Percentiles rank a stretch among this genome's conserved stretches.
phyloP scores from a whole-genome alignment of 2,113 vertebrate genomes.

The Narcine bancroftii region DNA sequence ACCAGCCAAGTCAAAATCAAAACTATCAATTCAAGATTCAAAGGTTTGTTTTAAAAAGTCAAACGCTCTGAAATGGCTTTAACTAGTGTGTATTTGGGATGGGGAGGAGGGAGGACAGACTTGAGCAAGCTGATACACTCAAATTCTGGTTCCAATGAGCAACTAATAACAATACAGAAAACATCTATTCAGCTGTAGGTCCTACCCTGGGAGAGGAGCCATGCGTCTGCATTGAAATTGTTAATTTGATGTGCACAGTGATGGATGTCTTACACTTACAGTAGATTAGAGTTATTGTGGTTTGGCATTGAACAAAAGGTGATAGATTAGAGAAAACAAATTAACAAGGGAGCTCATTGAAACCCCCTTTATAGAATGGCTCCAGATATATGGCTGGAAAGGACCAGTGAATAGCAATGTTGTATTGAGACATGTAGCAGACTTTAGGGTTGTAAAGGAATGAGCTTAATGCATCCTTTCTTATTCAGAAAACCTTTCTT shows the following conservation, averaged over 20 bases:
- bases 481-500: neutral
- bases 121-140: neutral
- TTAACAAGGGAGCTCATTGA: neutral
- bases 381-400: neutral
- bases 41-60: neutral
- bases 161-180: neutral
- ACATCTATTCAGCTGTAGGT: neutral
- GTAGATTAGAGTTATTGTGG: neutral
- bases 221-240: neutral
- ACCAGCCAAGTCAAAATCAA: too few species aligned
- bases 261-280: neutral
- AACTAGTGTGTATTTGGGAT: neutral
- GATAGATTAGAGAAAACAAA: neutral
- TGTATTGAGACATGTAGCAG: neutral
- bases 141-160: neutral
- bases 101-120: neutral
- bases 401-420: neutral
- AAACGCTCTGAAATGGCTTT: neutral
- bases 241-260: neutral
- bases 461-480: neutral
- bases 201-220: neutral
- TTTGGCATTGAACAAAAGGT: neutral
- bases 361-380: neutral
- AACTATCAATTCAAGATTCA: too few species aligned
- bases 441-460: neutral